Base-by-base conservation (phyloP, 2,113 vertebrate genomes). In the Nycticryphes semicollaris region DNA sequence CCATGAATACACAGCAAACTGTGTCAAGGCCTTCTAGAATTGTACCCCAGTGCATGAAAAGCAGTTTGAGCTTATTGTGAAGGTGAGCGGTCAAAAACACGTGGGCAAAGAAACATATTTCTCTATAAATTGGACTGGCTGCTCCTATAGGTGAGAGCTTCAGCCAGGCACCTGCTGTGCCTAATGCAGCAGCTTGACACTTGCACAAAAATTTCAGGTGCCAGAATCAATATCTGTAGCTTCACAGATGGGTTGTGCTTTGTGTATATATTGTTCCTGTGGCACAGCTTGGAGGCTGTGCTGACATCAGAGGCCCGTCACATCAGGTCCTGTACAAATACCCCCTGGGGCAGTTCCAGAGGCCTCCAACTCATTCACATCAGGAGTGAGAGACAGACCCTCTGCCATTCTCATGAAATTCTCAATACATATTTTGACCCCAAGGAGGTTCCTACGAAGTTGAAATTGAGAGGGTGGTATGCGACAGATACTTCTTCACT, bases 311-410 rank as follows among this genome's bases (percentile, higher is more conserved):
- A 62, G 27, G 23, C 7, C 18, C 17, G 41, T 37, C 3, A 6
- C 1, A 1, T 22, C 70, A 64, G 14, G 6, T 73, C 48, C 50
- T 43, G 14, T 43, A 10, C 25, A 80, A 63, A 75, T 19, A 70
- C 20, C 37, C 4, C 5, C 60, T 8, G 25, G 75, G 47, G 8
- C 3, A 3, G 25, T 18, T 82, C 51, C 82, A 70, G 27, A 51
- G 21, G 53, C 21, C 60, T 82, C 2, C 18, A 39, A 22, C 8
- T 12, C 3, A 7, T 53, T 94, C 12, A 19, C 0, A 1, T 5
- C 0, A 0, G 6, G 43, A 87, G 21, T 0, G 0, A 30, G 20
- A 23, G 15, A 89, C 14, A 72, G 48, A 60, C 5, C 9, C 3
- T 77, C 56, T 84, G 69, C 6, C 25, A 39, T 33, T 72, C 50